Conservation (phyloP, 2,888 invertebrate genomes). For the Eupithecia subfuscata region DNA sequence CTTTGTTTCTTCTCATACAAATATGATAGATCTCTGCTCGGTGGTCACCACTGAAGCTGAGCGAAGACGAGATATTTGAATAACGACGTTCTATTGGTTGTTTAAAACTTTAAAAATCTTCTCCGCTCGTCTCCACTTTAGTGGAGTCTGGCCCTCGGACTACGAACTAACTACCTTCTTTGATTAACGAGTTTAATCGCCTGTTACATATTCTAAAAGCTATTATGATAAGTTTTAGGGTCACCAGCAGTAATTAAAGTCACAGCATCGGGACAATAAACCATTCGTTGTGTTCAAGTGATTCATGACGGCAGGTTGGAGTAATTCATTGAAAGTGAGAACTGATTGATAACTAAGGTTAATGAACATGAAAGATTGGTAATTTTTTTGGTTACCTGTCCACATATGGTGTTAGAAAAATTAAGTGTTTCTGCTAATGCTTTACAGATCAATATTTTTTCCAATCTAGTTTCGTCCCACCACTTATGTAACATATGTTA, state of each 20-base stretch:
- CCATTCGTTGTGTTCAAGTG: conserved; percentile 71
- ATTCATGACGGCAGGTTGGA: conserved; percentile 55
- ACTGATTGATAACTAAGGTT: conserved; percentile 25
- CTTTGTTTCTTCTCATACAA: too few species aligned
- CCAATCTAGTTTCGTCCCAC: too few species aligned
- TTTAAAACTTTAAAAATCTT: too few species aligned
- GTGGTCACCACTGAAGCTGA: too few species aligned
- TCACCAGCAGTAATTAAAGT: conserved; percentile 66
- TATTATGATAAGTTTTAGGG: conserved; percentile 45
- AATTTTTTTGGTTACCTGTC: neutral
- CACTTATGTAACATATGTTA: too few species aligned
- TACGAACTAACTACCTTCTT: neutral
- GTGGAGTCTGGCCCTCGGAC: neutral
- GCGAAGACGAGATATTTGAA: too few species aligned
- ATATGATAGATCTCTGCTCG: too few species aligned
- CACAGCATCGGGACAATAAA: conserved; percentile 65
- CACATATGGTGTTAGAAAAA: neutral
- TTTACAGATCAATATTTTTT: too few species aligned
- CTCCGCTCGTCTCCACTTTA: too few species aligned
- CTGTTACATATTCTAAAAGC: conserved; percentile 29
- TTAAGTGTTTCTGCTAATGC: too few species aligned
- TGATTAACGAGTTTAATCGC: neutral
- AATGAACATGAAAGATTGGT: neutral
- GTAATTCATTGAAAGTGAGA: conserved; percentile 46
- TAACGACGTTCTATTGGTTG: too few species aligned